Percentiles rank a stretch among this genome's conserved stretches.
phyloP scores from a whole-genome alignment of 2,113 vertebrate species.

The Sinosuthora webbiana region DNA sequence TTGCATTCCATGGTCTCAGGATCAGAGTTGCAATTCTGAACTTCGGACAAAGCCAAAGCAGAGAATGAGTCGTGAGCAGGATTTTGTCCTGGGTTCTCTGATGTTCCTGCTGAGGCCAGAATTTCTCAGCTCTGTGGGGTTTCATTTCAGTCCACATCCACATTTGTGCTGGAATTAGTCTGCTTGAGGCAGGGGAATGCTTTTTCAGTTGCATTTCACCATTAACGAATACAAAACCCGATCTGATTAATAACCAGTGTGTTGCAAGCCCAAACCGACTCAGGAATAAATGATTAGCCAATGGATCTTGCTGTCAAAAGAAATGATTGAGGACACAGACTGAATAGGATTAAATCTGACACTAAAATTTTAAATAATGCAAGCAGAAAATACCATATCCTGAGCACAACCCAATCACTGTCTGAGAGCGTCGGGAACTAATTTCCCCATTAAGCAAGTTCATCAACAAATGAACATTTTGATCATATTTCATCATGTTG shows the following conservation, averaged over 20 bases:
- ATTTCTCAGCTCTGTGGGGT: not conserved
- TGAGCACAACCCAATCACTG: not conserved
- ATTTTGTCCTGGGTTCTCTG: not conserved
- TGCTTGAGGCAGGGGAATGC: not conserved
- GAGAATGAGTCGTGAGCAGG: not conserved
- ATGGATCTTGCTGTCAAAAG: slow-evolving; percentile 17
- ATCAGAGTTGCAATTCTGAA: not conserved
- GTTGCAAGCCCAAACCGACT: not conserved
- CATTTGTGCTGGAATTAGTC: not conserved
- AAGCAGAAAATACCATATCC: not conserved
- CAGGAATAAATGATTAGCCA: slow-evolving; percentile 30
- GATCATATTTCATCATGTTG: not conserved
- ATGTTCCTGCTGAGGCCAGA: rapidly evolving
- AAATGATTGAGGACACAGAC: slow-evolving; percentile 10
- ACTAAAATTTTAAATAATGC: not conserved
- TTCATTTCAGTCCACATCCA: not conserved
- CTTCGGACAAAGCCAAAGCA: not conserved
- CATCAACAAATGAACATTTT: not conserved
- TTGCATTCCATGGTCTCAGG: not conserved
- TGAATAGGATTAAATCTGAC: not conserved
- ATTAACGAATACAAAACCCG: not conserved
- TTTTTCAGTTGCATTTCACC: not conserved
- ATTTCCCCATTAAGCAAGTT: not conserved
- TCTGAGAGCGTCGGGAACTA: not conserved
- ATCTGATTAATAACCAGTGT: slow-evolving; percentile 24